A percentile compares a stretch with the other conserved stretches of the same genome.
These are phyloP conservation scores for Furcifer pardalis DNA, from an alignment of 2,797 vertebrate species.

Conservation along the genomic window DNA sequence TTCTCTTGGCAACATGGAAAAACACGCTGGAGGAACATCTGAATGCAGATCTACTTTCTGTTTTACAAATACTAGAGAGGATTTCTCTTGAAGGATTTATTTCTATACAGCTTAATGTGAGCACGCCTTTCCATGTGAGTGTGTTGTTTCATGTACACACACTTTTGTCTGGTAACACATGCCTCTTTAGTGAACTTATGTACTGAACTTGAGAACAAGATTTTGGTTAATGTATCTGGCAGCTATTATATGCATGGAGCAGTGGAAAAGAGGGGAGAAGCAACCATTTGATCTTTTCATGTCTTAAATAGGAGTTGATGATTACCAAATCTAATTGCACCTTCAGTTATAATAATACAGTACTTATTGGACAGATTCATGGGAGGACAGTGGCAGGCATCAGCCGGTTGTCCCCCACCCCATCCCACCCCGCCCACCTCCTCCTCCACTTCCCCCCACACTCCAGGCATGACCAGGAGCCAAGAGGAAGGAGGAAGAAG, in stretches of 20 bases:
- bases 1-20: not conserved
- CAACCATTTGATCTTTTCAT: not conserved
- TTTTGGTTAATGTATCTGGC: not conserved
- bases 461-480: too few species aligned
- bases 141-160: not conserved
- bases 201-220: not conserved
- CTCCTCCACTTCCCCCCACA: too few species aligned
- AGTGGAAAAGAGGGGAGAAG: not conserved
- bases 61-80: not conserved
- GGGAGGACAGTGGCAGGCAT: too few species aligned
- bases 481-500: too few species aligned
- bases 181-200: not conserved
- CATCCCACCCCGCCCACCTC: too few species aligned
- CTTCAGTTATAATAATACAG: not conserved
- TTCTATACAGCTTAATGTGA: not conserved
- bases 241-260: not conserved
- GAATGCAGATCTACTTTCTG: not conserved
- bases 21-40: not conserved
- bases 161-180: not conserved
- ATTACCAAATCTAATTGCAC: not conserved
- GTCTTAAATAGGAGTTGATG: not conserved
- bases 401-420: too few species aligned
- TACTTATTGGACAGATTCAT: not conserved
- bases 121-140: not conserved
- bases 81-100: not conserved